phyloP scores from a whole-genome alignment of 2,797 vertebrate genomes.

The Acanthopagrus latus region DNA sequence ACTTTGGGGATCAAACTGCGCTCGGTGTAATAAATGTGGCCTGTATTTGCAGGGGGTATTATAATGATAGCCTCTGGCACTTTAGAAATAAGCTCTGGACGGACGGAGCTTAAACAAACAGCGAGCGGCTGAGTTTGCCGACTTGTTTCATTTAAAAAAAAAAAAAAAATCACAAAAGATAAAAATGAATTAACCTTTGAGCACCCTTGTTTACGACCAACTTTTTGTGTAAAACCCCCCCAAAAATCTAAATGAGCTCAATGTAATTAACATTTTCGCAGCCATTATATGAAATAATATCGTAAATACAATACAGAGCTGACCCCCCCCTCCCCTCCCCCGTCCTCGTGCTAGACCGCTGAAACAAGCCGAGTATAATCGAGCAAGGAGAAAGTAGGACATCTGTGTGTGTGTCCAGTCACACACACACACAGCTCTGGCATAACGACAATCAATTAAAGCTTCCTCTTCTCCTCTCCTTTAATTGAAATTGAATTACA shows the following conservation, averaged over 20 bases:
- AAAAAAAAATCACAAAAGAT: conserved; percentile 54
- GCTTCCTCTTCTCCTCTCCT: conserved; percentile 67
- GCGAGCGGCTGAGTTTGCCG: conserved; percentile 33
- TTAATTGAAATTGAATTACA: conserved; percentile 80
- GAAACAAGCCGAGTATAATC: conserved; percentile 43
- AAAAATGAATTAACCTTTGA: conserved; percentile 51
- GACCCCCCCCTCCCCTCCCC: not conserved
- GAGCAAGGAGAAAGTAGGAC: conserved; percentile 71
- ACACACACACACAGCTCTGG: conserved; percentile 35
- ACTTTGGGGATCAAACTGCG: conserved; percentile 69
- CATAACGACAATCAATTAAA: conserved; percentile 79
- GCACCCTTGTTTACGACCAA: not conserved
- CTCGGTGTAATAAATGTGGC: conserved; percentile 48
- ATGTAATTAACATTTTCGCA: not conserved
- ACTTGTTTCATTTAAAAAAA: conserved; percentile 55
- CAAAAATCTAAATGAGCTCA: no score
- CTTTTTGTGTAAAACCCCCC: not conserved
- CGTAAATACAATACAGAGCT: conserved; percentile 4
- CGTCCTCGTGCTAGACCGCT: not conserved
- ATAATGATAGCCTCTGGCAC: conserved; percentile 73
- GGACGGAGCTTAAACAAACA: conserved; percentile 57
- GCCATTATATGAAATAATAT: conserved; percentile 11
- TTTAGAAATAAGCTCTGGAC: conserved; percentile 56
- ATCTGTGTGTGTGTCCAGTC: conserved; percentile 41
- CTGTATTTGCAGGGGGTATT: conserved; percentile 73